Evolutionary conservation across 2,113 vertebrate genomes (phyloP).

Genomic region (Sorex araneus): DNA sequence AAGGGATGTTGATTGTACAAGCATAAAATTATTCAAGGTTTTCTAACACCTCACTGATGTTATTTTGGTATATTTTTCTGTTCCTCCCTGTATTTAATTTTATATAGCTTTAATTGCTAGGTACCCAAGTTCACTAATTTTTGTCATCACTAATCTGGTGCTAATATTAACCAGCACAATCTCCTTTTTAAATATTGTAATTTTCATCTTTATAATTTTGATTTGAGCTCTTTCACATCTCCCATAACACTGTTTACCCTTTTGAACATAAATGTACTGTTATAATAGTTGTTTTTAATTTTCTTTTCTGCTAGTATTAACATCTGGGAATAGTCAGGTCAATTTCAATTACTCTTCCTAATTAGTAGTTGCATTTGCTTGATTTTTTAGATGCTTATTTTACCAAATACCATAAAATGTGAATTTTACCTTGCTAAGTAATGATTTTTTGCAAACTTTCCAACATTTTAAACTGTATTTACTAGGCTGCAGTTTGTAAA

Average conservation of each 20-base stretch:
- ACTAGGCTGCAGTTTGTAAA: conserved; percentile 24
- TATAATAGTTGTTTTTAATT: conserved; percentile 23
- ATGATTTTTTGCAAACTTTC: not conserved
- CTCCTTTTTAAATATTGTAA: conserved; percentile 23
- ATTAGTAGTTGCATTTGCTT: not conserved
- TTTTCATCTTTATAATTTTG: conserved; percentile 39
- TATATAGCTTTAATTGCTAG: not conserved
- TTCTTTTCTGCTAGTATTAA: conserved; percentile 14
- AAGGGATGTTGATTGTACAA: not conserved
- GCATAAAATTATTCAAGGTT: not conserved
- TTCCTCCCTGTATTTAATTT: not conserved
- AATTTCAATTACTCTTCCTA: conserved; percentile 24
- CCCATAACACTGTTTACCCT: not conserved
- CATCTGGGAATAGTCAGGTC: conserved; percentile 10
- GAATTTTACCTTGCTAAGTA: conserved; percentile 13
- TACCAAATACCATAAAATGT: not conserved
- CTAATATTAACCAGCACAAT: not conserved
- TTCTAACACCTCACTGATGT: not conserved
- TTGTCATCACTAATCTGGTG: conserved; percentile 1
- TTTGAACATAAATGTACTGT: not conserved
- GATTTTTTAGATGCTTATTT: not conserved
- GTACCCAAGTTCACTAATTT: conserved; percentile 19
- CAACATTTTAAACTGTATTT: conserved; percentile 17
- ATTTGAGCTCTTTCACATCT: not conserved
- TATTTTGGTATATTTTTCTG: not conserved